A percentile compares a stretch with the other conserved stretches of the same genome.
These are phyloP conservation scores for Gymnosoma rotundatum DNA, from an alignment of 2,888 invertebrate genomes.

Conservation along the genomic window DNA sequence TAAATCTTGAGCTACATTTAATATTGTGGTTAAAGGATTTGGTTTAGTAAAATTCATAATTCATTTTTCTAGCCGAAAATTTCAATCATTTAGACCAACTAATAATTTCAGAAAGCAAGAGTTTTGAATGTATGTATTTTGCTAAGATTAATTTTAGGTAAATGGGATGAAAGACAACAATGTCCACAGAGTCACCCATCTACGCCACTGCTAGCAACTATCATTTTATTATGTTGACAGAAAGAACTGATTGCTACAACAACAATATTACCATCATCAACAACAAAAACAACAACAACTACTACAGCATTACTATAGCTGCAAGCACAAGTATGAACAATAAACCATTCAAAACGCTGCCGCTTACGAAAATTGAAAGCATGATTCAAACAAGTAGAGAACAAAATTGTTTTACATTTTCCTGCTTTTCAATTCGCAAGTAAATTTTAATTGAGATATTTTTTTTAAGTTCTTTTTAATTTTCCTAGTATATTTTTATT, in stretches of 20 bases:
- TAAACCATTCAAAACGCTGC: constrained; percentile 29
- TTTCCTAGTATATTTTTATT: background rate
- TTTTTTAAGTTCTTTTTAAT: constrained; percentile 25
- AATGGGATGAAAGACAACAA: no score
- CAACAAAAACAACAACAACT: background rate
- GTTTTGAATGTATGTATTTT: no score
- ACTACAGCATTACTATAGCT: background rate
- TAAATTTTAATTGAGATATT: constrained; percentile 56
- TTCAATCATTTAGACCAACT: no score
- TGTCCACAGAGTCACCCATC: no score
- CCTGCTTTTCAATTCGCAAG: constrained; percentile 41
- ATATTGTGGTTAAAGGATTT: no score
- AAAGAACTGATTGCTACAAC: constrained; percentile 14
- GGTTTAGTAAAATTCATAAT: no score
- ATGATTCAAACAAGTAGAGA: constrained; percentile 19
- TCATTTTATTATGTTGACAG: constrained; percentile 10
- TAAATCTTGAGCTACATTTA: no score
- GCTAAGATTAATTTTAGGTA: no score
- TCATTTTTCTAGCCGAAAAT: no score
- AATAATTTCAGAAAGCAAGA: no score
- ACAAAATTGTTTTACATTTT: constrained; percentile 40
- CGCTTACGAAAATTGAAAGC: constrained; percentile 18
- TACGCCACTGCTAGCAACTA: background rate
- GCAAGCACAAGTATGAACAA: constrained; percentile 30
- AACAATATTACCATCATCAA: background rate